Percentiles rank a stretch among this genome's conserved stretches.
Evolutionary conservation across 2,888 invertebrate species (phyloP).

Genomic region (Andrena chrysosceles): DNA sequence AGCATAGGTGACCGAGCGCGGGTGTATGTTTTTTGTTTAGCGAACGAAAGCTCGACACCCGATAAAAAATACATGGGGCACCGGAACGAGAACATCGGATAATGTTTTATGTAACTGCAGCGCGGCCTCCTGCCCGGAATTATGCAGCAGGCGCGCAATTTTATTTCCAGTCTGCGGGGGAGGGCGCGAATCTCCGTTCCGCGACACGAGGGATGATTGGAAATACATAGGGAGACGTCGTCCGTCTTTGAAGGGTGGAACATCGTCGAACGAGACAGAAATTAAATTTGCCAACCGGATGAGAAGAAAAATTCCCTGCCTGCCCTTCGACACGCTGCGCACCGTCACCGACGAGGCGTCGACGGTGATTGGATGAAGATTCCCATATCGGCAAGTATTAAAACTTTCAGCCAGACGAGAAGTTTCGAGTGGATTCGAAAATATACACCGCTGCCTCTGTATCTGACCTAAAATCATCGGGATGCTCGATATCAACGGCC

Average conservation of each 20-base stretch:
- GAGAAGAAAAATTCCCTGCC: slow-evolving; percentile 5
- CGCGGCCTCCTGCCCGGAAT: slow-evolving; percentile 22
- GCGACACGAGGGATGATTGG: slow-evolving; percentile 36
- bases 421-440: slow-evolving; percentile 1
- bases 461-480: slow-evolving; percentile 14
- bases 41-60: neutral
- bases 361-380: neutral
- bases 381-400: slow-evolving; percentile 39
- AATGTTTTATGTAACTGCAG: slow-evolving; percentile 53
- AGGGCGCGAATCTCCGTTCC: neutral
- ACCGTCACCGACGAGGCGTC: neutral
- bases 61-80: slow-evolving; percentile 46
- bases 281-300: slow-evolving; percentile 50
- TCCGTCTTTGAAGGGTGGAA: slow-evolving; percentile 36
- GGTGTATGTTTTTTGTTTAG: slow-evolving; percentile 12
- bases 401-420: slow-evolving; percentile 9
- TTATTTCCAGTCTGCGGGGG: slow-evolving; percentile 34
- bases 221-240: slow-evolving; percentile 32
- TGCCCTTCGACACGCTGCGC: neutral
- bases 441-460: neutral
- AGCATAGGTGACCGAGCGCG: neutral
- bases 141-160: slow-evolving; percentile 48
- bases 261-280: slow-evolving; percentile 14
- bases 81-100: slow-evolving; percentile 28
- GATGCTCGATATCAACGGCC: neutral